phyloP scores from a whole-genome alignment of 2,113 vertebrate genomes.

The Psittacus erithacus region DNA sequence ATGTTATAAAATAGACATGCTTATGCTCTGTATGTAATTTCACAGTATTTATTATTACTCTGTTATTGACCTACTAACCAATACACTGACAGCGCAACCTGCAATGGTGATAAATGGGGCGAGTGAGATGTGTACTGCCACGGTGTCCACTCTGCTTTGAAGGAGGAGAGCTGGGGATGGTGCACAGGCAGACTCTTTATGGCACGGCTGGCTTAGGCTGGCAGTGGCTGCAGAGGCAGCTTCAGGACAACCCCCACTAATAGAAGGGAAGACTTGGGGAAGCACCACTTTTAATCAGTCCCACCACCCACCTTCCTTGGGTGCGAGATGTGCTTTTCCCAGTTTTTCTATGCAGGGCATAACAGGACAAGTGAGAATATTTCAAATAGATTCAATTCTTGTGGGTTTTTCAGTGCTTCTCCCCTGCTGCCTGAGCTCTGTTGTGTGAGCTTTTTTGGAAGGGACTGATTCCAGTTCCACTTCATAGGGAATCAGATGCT shows the following conservation, averaged over 20 bases:
- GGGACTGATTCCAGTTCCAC: background rate
- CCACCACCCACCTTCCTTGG: background rate
- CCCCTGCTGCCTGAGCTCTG: background rate
- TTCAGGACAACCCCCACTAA: accelerated
- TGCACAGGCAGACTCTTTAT: background rate
- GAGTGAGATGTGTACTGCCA: accelerated
- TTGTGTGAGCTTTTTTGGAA: background rate
- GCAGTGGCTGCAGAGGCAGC: background rate
- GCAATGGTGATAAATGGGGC: background rate
- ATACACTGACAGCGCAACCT: background rate
- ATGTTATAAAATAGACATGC: background rate
- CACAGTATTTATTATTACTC: background rate
- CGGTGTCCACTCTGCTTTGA: background rate
- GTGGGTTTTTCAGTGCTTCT: slow-evolving; percentile 20
- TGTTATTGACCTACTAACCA: background rate
- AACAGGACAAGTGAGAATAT: slow-evolving; percentile 29
- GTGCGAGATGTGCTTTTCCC: background rate
- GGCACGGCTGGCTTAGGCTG: background rate
- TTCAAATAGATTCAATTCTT: slow-evolving; percentile 49
- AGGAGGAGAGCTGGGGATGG: background rate
- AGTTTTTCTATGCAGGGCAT: background rate
- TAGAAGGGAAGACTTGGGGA: background rate
- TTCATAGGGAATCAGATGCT: background rate
- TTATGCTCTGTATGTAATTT: background rate
- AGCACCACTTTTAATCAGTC: background rate